Percentiles rank a stretch among this genome's conserved stretches.
Evolutionary conservation across 2,797 vertebrate genomes (phyloP).

Genomic region (Taenioides sp.): DNA sequence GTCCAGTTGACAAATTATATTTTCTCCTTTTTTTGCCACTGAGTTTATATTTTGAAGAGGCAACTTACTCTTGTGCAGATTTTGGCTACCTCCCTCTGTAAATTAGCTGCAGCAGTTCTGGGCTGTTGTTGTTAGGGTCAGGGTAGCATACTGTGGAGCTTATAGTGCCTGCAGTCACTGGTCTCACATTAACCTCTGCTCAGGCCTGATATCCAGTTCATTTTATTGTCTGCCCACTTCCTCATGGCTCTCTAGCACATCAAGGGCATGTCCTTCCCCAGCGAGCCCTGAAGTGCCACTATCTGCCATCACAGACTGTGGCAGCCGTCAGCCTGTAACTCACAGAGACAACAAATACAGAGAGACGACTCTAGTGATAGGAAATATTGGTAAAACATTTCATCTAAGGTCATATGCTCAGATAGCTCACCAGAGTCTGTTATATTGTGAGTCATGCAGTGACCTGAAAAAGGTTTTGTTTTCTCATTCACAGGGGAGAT

Average conservation of each 20-base stretch:
- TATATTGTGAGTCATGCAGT: constrained; percentile 46
- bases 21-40: too few relatives aligned
- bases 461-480: constrained; percentile 62
- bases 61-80: neutral
- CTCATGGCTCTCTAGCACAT: constrained; percentile 53
- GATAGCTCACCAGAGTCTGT: constrained; percentile 34
- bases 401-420: constrained; percentile 28
- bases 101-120: constrained; percentile 14
- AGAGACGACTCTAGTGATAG: constrained; percentile 18
- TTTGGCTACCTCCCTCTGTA: neutral
- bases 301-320: constrained; percentile 28
- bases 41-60: neutral
- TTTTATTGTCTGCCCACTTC: constrained; percentile 48
- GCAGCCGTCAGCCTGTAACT: constrained; percentile 40
- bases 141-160: constrained; percentile 33
- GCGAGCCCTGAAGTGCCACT: constrained; percentile 48
- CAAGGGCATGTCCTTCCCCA: constrained; percentile 65
- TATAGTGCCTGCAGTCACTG: constrained; percentile 48
- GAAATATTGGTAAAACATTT: constrained; percentile 25
- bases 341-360: constrained; percentile 43
- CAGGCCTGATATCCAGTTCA: constrained; percentile 42
- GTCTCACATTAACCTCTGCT: constrained; percentile 57
- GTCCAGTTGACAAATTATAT: too few relatives aligned
- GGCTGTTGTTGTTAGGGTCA: constrained; percentile 17
- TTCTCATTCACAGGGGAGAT: constrained; percentile 39